phyloP scores from a whole-genome alignment of 2,888 invertebrate species.

The Caradrina kadenii region DNA sequence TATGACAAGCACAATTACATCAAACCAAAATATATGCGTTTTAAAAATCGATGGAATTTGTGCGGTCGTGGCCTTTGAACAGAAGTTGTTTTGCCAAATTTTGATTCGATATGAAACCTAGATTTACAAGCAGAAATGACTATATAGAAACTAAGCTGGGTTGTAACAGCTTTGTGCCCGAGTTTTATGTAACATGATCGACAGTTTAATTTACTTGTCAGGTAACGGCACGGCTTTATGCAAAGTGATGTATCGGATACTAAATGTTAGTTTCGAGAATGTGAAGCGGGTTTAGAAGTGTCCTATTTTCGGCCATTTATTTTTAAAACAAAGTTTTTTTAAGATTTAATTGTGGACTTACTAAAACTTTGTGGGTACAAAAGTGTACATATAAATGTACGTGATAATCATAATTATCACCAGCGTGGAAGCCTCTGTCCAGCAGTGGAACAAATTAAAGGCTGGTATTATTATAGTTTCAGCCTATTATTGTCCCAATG shows the following conservation, averaged over 20 bases:
- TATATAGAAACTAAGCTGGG: constrained; percentile 32
- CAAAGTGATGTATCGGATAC: constrained; percentile 58
- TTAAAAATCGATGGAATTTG: background rate
- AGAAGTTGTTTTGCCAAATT: background rate
- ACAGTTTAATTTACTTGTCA: constrained; percentile 70
- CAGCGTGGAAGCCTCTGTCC: too few relatives aligned
- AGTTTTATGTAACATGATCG: constrained; percentile 62
- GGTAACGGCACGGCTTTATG: constrained; percentile 51
- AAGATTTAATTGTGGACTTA: too few relatives aligned
- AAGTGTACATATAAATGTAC: too few relatives aligned
- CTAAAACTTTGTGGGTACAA: too few relatives aligned
- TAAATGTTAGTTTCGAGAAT: constrained; percentile 46
- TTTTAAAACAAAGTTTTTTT: background rate
- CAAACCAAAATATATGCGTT: too few relatives aligned
- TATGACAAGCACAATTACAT: too few relatives aligned
- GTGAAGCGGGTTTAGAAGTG: constrained; percentile 14
- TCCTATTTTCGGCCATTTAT: constrained; percentile 19
- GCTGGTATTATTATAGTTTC: too few relatives aligned
- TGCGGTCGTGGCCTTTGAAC: background rate
- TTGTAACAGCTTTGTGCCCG: constrained; percentile 25
- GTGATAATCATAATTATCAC: too few relatives aligned
- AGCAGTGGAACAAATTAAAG: too few relatives aligned
- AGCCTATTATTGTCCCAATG: too few relatives aligned
- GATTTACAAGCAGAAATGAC: constrained; percentile 42
- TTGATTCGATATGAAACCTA: constrained; percentile 10